These are phyloP conservation scores for Poeciliopsis prolifica DNA, from an alignment of 2,113 vertebrate species.

Conservation along the genomic window DNA sequence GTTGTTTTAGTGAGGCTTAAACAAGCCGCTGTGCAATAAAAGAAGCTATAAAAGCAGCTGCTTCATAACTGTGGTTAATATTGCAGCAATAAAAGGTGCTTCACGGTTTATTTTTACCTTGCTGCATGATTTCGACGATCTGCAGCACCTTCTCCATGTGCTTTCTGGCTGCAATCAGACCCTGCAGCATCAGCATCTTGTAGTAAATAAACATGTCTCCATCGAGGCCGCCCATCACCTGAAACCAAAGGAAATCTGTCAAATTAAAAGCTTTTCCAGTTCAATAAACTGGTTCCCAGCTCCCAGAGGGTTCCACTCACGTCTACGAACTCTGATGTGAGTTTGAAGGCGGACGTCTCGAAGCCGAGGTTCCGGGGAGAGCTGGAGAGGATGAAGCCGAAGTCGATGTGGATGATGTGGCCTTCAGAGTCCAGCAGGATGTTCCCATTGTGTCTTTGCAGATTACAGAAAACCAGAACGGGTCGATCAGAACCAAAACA, in stretches of 20 bases:
- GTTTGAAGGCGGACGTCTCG: conserved; percentile 95
- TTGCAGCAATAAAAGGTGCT: neutral
- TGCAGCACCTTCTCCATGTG: conserved; percentile 97
- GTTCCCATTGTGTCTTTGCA: conserved; percentile 93
- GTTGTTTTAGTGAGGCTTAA: neutral
- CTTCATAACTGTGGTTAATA: neutral
- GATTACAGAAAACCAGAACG: neutral
- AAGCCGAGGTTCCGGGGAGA: conserved; percentile 96
- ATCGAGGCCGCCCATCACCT: conserved; percentile 95
- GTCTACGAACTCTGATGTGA: conserved; percentile 93
- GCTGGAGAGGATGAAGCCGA: conserved; percentile 97
- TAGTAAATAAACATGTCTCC: conserved; percentile 99
- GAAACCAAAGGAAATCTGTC: neutral
- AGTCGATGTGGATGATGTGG: conserved; percentile 99
- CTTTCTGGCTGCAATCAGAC: conserved; percentile 91
- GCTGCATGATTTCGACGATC: conserved; percentile 98
- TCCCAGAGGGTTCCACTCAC: conserved; percentile 69
- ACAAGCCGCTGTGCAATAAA: neutral
- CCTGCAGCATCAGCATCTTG: conserved; percentile 98
- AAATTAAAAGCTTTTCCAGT: neutral
- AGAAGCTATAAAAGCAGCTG: neutral
- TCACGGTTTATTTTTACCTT: conserved; percentile 76
- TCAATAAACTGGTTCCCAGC: neutral
- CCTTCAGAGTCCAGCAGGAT: conserved; percentile 93
- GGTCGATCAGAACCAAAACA: no score